Evolutionary conservation across 2,888 invertebrate genomes (phyloP), one percentile per base, ranked within the genome.

Genomic region (Agonopterix heracliana): DNA sequence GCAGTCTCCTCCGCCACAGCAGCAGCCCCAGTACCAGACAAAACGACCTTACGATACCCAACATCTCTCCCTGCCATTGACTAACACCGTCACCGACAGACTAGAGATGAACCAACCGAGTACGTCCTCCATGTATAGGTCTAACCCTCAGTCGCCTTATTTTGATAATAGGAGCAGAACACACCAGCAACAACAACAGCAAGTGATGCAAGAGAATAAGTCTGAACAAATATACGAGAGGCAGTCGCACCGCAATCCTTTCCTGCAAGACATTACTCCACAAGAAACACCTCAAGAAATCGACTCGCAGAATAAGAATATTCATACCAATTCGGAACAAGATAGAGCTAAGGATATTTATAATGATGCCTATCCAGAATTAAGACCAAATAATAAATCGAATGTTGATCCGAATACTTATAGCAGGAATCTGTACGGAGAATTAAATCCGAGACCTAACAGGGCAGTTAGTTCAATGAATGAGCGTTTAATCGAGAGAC

Each of bases 401-500:
- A 71, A 68, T 54, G 54, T 47, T 9, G 81, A 79, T 46, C 49
- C 64, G 17, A 75, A 66, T 52, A 54, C 63, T 38, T 80, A 81
- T 26, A 78, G 68, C 41, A 80, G 71, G 55, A 81, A 87, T 49
- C 66, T 80, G 34, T 86, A 85, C 54, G 82, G 85, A 10, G 86
- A 86, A 59, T 52, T 78, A 13, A 78, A 70, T 64, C 46, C 69
- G 47, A 74, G 72, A 56, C 59, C 66, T 8, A 78, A 56, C 49
- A 75, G 77, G 62, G 56, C 73, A 3, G 70, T 69, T 11, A 75
- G 64, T 63, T 64, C 66, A 43, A 62, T 73, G 0, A 84, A 80
- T 54, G 89, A 88, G 55, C 69, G 85, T 46, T 46, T 80, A 38
- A 76, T 89, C 17, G 95, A 96, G 70, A 90, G 95, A 59, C 89